These are phyloP conservation scores for Dryoscopus gambensis DNA, from an alignment of 2,113 vertebrate genomes.

Conservation along the genomic window DNA sequence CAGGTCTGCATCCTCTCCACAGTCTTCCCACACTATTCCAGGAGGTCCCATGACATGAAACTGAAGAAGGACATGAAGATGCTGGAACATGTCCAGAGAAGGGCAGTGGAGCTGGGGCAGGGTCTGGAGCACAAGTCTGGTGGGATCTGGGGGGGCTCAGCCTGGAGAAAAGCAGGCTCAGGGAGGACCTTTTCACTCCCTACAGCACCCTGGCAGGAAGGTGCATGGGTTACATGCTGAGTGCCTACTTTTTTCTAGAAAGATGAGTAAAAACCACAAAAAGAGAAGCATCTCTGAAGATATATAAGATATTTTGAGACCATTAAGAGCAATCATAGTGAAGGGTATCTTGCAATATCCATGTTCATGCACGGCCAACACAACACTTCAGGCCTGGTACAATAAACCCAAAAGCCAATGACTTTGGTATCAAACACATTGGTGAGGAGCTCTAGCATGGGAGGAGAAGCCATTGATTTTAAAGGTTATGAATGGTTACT, in stretches of 20 bases:
- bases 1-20: not conserved
- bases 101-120: not conserved
- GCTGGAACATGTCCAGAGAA: not conserved
- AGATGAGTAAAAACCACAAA: not conserved
- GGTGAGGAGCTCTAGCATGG: not conserved
- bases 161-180: not conserved
- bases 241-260: not conserved
- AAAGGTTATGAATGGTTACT: not conserved
- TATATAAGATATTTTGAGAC: not conserved
- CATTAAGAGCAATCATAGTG: not conserved
- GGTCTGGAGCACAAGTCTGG: not conserved
- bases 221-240: not conserved
- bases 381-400: too few relatives aligned
- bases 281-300: not conserved
- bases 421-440: not conserved
- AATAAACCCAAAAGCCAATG: not conserved
- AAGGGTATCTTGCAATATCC: not conserved
- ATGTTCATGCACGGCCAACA: fast-evolving
- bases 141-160: not conserved
- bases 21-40: not conserved
- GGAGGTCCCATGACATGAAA: not conserved
- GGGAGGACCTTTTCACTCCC: not conserved
- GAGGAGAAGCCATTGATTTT: not conserved
- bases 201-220: not conserved
- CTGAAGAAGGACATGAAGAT: not conserved